Conservation (phyloP, 2,797 vertebrate species). For the Poecile montanus region DNA sequence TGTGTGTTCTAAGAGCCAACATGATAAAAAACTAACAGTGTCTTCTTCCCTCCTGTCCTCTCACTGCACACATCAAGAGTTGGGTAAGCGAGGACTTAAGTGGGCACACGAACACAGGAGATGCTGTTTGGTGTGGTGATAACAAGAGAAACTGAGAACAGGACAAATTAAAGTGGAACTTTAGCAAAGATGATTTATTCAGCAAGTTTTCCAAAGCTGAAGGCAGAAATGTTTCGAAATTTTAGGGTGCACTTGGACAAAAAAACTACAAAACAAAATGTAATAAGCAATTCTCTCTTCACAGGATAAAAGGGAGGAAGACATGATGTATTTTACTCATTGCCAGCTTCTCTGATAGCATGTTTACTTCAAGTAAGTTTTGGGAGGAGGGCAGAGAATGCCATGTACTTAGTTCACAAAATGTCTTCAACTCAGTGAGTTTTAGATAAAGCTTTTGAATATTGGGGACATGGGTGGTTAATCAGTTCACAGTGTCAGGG, state of each 20-base stretch:
- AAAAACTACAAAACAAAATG: background rate
- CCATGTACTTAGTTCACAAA: background rate
- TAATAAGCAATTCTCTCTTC: background rate
- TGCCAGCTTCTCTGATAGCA: background rate
- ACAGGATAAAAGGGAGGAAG: background rate
- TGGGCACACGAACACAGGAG: background rate
- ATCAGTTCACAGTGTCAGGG: background rate
- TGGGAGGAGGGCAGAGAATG: background rate
- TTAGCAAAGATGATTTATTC: background rate
- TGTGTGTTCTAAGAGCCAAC: background rate
- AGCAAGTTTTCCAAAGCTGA: background rate
- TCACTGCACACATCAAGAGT: background rate
- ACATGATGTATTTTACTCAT: background rate
- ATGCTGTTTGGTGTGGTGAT: background rate
- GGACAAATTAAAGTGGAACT: background rate
- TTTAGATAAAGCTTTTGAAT: background rate
- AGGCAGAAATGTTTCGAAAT: background rate
- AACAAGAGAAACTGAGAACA: background rate
- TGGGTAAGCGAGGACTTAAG: background rate
- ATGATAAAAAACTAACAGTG: background rate
- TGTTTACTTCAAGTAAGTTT: background rate
- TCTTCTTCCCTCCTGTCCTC: background rate
- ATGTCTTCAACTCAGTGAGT: background rate
- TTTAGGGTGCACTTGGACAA: background rate
- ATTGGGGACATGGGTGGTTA: accelerated